A percentile compares a stretch with the other conserved stretches of the same genome.
phyloP scores from a whole-genome alignment of 2,888 invertebrate genomes.

The Drosophila rubida region DNA sequence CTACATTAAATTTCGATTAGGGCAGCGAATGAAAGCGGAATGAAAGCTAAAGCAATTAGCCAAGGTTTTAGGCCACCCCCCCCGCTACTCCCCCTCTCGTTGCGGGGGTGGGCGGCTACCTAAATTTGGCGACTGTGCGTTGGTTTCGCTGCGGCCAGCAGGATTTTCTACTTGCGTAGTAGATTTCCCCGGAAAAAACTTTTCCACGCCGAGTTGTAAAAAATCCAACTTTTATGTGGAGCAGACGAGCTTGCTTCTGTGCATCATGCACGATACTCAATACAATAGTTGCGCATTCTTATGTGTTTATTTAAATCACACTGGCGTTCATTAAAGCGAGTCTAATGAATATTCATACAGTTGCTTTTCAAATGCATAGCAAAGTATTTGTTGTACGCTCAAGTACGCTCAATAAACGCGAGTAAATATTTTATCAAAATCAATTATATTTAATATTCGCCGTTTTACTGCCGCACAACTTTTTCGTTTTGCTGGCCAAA shows the following conservation, averaged over 20 bases:
- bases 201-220: constrained; percentile 22
- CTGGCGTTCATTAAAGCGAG: background rate
- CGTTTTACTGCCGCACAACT: background rate
- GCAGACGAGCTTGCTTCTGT: constrained; percentile 19
- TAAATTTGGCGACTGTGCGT: constrained; percentile 19
- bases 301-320: background rate
- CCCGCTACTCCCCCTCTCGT: background rate
- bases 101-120: background rate
- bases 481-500: background rate
- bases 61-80: constrained; percentile 17
- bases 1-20: constrained; percentile 76
- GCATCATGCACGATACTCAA: constrained; percentile 34
- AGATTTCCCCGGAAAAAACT: constrained; percentile 41
- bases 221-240: constrained; percentile 23
- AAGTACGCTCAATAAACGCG: background rate
- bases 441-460: background rate
- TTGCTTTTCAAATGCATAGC: background rate
- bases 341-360: background rate
- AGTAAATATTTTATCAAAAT: background rate
- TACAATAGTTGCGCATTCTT: background rate
- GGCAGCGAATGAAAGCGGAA: constrained; percentile 30
- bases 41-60: constrained; percentile 65
- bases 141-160: constrained; percentile 37
- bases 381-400: background rate
- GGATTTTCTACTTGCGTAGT: constrained; percentile 55